Conservation (phyloP, 1,140 invertebrate genomes). For the Drosophila persimilis region DNA sequence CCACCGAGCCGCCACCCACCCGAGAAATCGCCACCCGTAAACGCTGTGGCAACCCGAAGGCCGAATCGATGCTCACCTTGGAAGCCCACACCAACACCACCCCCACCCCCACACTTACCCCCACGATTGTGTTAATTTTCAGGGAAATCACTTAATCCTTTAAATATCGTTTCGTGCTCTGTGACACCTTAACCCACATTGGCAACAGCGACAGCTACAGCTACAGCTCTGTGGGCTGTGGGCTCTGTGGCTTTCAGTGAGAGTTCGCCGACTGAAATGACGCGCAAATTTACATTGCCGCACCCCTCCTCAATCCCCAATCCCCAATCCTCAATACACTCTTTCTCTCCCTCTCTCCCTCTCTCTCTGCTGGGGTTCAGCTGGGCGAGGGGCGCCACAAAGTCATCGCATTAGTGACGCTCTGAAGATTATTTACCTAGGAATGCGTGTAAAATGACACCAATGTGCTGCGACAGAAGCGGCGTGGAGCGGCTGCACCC, state of each 20-base stretch:
- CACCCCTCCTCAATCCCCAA: not conserved
- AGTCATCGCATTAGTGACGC: conserved; percentile 72
- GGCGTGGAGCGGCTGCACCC: not conserved
- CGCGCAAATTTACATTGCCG: conserved; percentile 69
- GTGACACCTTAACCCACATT: conserved; percentile 66
- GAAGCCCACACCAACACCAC: not conserved
- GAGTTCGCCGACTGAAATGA: conserved; percentile 58
- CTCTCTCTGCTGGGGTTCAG: not conserved
- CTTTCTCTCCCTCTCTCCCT: not conserved
- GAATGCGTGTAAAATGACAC: conserved; percentile 75
- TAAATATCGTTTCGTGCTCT: conserved; percentile 52
- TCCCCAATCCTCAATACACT: not conserved
- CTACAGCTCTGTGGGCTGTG: too few species aligned
- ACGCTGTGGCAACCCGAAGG: not conserved
- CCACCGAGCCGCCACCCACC: conserved; percentile 41
- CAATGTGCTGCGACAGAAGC: conserved; percentile 42
- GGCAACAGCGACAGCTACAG: not conserved
- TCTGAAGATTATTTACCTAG: conserved; percentile 73
- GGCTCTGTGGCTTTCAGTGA: too few species aligned
- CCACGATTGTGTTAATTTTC: conserved; percentile 60
- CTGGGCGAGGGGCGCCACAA: conserved; percentile 21
- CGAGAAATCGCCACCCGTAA: conserved; percentile 19
- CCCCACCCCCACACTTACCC: too few species aligned
- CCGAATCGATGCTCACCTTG: conserved; percentile 23
- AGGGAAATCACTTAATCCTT: conserved; percentile 78